Evolutionary conservation across 2,113 vertebrate species (phyloP), one percentile per base, ranked within the genome.

Genomic region (Polyodon spathula): DNA sequence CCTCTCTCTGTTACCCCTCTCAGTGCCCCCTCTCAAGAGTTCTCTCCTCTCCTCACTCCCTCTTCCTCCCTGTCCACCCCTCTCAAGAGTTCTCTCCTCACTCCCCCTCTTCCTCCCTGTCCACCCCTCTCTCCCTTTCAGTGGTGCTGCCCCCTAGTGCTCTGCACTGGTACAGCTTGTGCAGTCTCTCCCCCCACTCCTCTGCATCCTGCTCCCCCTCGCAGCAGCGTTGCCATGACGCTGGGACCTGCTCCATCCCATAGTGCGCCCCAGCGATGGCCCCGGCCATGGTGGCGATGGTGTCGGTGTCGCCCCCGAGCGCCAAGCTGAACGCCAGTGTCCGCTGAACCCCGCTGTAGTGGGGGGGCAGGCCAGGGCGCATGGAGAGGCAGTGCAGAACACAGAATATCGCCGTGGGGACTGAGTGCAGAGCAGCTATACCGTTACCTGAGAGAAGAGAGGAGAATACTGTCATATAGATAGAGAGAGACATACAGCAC

Each of bases 301-400:
- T 99, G 84, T 99, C 96, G 1, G 96, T 99, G 85, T 99, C 96
- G n/a, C 96, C 95, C 2, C 96, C 96, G 61, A 99, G 80, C 0
- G 92, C 93, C 77, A 98, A 82, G 68, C 92, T 93, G 78, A 92
- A 99, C 39, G 92, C 86, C 65, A 99, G 82, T 65, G 94, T 97
- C 81, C 93, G 89, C 70, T 97, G 92, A 69, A 98, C 77, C 63
- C 73, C 88, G 2, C 88, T 88, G 63, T 91, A 95, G 57, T 62
- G 76, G 2, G 86, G 81, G 2, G 95, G 95, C 38, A 99, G 86
- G 61, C 91, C 89, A 0, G 92, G 89, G 15, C 81, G 84, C 0
- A 92, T 78, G 56, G 93, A 86, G 83, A 99, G 86, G 74, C 95
- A 99, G 75, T 89, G 90, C 69, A 99, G 73, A 71, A 95, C 97